Base-by-base conservation (phyloP, 2,113 vertebrate genomes). In the Dascyllus trimaculatus region DNA sequence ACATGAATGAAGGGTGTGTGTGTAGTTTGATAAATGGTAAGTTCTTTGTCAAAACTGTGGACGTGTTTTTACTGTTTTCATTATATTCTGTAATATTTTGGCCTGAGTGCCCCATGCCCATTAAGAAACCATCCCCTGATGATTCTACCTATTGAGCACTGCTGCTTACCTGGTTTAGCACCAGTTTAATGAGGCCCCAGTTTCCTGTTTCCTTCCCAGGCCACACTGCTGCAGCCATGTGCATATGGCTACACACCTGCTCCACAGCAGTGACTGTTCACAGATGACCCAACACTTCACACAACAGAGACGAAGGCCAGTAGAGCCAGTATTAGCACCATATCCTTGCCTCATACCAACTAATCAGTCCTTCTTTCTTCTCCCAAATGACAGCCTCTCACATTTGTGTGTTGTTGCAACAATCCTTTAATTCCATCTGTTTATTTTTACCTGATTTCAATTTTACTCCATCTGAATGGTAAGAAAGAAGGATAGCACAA, bases 191-290 rank as follows among this genome's bases (percentile, higher is more conserved):
- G 70, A 81, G 43, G 32, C 61, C 71, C 71, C 21, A 25, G 76
- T 79, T 81, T 84, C 70, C 88, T 57, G 52, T 74, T 38, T 67
- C 53, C 35, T 13, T 84, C 62, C 59, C 26, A 49, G 69, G 53
- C 52, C 56, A 32, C 80, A 51, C 57, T 61, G 52, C 40, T 13
- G 19, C 68, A 62, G 75, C 53, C 32, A 11, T 21, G 43, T 87
- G 54, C 85, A 88, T 93, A 95, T 95, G 95, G 92, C 74, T 56
- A 62, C 1, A 29, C 96, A 96, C 96, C 96, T 98, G 95, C 94
- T 93, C 85, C 80, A 68, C 88, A 88, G 76, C 89, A 92, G 93
- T 95, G 94, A 91, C 93, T 95, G 93, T 95, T 95, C 95, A 95
- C 94, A 96, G 95, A 95, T 96, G 96, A 96, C 91, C 92, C 77